Conservation (phyloP, 2,797 vertebrate species). For the Distichodus sexfasciatus region DNA sequence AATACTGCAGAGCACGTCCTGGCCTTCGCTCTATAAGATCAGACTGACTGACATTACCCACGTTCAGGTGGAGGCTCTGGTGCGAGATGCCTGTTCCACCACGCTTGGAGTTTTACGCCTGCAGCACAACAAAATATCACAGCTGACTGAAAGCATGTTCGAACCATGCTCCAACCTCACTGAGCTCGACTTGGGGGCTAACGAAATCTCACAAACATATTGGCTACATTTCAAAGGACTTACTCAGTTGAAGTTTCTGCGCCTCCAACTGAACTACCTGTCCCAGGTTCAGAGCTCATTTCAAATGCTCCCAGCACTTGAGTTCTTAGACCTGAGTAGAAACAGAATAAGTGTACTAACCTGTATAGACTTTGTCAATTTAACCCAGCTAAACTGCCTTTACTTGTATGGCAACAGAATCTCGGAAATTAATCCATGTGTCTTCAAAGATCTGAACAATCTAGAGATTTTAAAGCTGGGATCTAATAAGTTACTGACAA, state of each 20-base stretch:
- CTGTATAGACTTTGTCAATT: conserved; percentile 47
- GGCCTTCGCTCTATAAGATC: conserved; percentile 44
- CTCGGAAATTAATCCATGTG: conserved; percentile 14
- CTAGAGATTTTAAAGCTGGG: conserved; percentile 46
- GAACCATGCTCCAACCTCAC: conserved; percentile 32
- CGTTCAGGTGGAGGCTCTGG: conserved; percentile 45
- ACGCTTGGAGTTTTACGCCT: conserved; percentile 48
- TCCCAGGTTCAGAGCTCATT: conserved; percentile 17
- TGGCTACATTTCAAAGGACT: conserved; percentile 37
- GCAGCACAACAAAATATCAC: conserved; percentile 50
- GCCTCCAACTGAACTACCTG: conserved; percentile 35
- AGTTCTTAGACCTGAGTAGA: conserved; percentile 55
- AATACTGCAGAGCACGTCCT: conserved; percentile 45
- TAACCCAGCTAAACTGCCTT: conserved; percentile 38
- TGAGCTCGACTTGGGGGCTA: conserved; percentile 37
- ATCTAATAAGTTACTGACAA: conserved; percentile 42
- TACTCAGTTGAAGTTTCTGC: conserved; percentile 21
- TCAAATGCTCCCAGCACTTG: conserved; percentile 46
- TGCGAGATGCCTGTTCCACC: conserved; percentile 57
- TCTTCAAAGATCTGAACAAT: conserved; percentile 30
- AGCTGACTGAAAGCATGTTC: conserved; percentile 27
- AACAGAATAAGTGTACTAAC: conserved; percentile 37
- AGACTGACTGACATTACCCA: conserved; percentile 51
- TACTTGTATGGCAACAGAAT: conserved; percentile 51
- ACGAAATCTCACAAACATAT: conserved; percentile 38